A percentile compares a stretch with the other conserved stretches of the same genome.
phyloP scores from a whole-genome alignment of 2,113 vertebrate species.

The mouse (Mus musculus) region DNA sequence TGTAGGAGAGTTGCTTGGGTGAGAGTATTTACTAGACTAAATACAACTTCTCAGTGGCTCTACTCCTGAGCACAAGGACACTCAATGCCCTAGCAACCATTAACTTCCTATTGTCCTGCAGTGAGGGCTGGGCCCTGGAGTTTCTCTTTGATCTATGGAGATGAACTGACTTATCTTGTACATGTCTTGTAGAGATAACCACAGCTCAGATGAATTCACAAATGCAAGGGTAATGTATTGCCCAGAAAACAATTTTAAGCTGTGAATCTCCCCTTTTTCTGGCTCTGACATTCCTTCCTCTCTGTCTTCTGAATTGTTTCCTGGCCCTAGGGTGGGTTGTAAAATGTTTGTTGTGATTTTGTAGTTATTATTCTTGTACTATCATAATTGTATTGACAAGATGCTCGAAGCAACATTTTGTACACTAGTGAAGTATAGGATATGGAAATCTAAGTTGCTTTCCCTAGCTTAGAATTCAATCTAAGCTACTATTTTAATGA shows the following conservation, averaged over 20 bases:
- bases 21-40: neutral
- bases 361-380: neutral
- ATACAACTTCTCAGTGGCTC: neutral
- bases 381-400: neutral
- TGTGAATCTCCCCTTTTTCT: fast-evolving
- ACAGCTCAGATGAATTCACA: neutral
- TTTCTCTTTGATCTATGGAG: neutral
- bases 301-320: neutral
- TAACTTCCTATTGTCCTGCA: no score
- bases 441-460: neutral
- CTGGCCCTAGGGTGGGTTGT: neutral
- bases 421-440: neutral
- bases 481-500: neutral
- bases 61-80: neutral
- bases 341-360: neutral
- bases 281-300: neutral
- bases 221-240: neutral
- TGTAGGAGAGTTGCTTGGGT: neutral
- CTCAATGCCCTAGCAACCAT: neutral
- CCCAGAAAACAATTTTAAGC: no score
- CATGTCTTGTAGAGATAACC: neutral
- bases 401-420: neutral
- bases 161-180: neutral
- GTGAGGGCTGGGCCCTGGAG: fast-evolving
- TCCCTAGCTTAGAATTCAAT: neutral